Conservation (phyloP, 2,113 vertebrate genomes). For the Seriola quinqueradiata region DNA sequence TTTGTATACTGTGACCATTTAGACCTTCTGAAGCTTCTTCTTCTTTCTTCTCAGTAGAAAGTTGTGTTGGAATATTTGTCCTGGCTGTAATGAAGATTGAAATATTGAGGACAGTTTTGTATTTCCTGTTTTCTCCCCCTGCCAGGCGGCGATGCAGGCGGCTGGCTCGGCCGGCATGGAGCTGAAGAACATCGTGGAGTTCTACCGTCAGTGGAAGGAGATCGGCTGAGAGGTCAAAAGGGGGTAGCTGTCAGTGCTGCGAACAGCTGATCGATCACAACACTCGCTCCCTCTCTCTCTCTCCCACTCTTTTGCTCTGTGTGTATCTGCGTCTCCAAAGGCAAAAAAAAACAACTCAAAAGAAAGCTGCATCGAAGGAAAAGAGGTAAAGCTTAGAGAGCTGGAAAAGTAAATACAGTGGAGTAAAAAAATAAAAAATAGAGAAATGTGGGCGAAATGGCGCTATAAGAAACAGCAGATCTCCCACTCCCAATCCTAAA, state of each 20-base stretch:
- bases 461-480: conserved; percentile 68
- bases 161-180: conserved; percentile 90
- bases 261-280: conserved; percentile 84
- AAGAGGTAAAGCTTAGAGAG: conserved; percentile 64
- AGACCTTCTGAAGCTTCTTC: too few relatives aligned
- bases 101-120: neutral
- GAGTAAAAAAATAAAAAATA: conserved; percentile 52
- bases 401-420: conserved; percentile 53
- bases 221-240: conserved; percentile 90
- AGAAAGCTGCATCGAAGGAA: conserved; percentile 60
- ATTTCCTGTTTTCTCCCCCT: neutral
- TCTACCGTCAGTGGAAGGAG: conserved; percentile 99
- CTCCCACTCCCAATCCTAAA: conserved; percentile 66
- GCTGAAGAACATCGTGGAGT: conserved; percentile 93
- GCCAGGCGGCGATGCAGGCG: conserved; percentile 91
- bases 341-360: conserved; percentile 69
- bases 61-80: too few relatives aligned
- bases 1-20: too few relatives aligned
- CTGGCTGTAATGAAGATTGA: too few relatives aligned
- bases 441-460: conserved; percentile 46
- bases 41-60: too few relatives aligned
- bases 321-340: conserved; percentile 80
- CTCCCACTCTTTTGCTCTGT: conserved; percentile 81
- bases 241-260: conserved; percentile 75
- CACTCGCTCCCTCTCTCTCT: conserved; percentile 84